Evolutionary conservation across 2,888 invertebrate genomes (phyloP).

Genomic region (Venusia cambrica): DNA sequence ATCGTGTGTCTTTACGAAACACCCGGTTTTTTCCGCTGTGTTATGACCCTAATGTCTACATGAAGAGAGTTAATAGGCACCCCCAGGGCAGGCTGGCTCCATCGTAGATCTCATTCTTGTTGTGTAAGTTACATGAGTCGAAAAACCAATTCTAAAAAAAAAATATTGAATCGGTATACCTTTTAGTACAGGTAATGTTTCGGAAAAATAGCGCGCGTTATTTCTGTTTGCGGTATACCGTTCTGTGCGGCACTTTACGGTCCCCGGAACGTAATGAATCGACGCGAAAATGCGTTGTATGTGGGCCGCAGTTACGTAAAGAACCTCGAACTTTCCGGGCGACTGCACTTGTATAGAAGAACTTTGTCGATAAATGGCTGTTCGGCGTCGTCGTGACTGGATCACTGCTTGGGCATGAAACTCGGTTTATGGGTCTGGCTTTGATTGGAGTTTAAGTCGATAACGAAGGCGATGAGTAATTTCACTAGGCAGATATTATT

Average conservation of each 20-base stretch:
- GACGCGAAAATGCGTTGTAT: slow-evolving; percentile 54
- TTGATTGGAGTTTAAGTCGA: slow-evolving; percentile 7
- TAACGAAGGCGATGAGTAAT: slow-evolving; percentile 3
- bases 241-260: slow-evolving; percentile 37
- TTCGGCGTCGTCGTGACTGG: slow-evolving; percentile 55
- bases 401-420: slow-evolving; percentile 14
- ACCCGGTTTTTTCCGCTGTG: no score
- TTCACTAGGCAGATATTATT: not conserved
- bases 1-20: no score
- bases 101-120: no score
- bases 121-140: no score
- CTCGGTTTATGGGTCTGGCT: slow-evolving; percentile 15
- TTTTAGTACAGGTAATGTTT: no score
- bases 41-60: no score
- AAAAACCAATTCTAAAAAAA: no score
- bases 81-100: no score
- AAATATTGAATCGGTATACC: no score
- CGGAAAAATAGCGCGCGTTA: no score
- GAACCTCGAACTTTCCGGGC: slow-evolving; percentile 60
- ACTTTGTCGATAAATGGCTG: slow-evolving; percentile 59
- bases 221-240: slow-evolving; percentile 12
- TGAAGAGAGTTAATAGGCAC: no score
- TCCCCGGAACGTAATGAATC: slow-evolving; percentile 49
- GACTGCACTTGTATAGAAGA: slow-evolving; percentile 65
- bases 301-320: slow-evolving; percentile 58